phyloP scores from a whole-genome alignment of 2,113 vertebrate genomes.

The Platysteira castanea region DNA sequence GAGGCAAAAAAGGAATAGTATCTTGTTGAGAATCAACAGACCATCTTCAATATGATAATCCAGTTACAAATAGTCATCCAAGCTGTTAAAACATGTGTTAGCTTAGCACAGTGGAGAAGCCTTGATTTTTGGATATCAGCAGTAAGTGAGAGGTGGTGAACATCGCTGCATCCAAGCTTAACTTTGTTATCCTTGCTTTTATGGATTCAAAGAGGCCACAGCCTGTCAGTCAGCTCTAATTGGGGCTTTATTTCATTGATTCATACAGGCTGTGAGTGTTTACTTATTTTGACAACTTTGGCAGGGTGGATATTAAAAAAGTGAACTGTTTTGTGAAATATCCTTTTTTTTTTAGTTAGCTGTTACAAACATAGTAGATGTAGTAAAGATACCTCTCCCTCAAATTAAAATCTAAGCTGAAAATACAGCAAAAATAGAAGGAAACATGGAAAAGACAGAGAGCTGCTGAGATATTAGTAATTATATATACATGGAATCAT shows the following conservation, averaged over 20 bases:
- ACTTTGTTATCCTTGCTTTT: neutral
- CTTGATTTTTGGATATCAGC: neutral
- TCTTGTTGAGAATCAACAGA: neutral
- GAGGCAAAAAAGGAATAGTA: neutral
- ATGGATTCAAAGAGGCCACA: neutral
- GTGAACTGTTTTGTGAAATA: neutral
- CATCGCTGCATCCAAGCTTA: neutral
- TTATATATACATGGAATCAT: neutral
- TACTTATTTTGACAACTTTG: neutral
- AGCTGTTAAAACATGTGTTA: neutral
- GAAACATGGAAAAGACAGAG: neutral
- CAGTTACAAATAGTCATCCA: neutral
- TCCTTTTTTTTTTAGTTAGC: neutral
- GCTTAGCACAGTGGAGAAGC: neutral
- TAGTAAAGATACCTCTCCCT: neutral
- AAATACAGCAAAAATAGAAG: neutral
- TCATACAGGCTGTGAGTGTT: neutral
- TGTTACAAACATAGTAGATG: neutral
- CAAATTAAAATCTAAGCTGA: neutral
- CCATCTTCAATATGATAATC: neutral
- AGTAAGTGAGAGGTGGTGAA: neutral
- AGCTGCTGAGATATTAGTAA: neutral
- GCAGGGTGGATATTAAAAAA: neutral
- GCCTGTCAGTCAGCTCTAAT: neutral
- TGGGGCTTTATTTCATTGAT: neutral